These are phyloP conservation scores for Meiosimyza decipiens DNA, from an alignment of 2,888 invertebrate genomes.

Conservation along the genomic window DNA sequence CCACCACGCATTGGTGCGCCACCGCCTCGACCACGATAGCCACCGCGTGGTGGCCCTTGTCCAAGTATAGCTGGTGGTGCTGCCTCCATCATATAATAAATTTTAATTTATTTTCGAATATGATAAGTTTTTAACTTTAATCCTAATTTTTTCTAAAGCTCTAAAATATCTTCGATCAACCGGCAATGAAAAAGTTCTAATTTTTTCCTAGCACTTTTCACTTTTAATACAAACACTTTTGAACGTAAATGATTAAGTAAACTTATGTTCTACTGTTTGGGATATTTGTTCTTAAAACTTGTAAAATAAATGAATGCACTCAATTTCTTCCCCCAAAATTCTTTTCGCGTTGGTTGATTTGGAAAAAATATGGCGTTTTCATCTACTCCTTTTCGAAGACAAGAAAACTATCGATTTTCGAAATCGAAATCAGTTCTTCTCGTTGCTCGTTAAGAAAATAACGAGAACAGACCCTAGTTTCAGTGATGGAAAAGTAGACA, in stretches of 20 bases:
- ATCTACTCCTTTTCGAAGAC: constrained; percentile 16
- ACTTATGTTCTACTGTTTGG: too few species aligned
- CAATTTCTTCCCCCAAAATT: not conserved
- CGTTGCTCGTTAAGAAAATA: too few species aligned
- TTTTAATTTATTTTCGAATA: not conserved
- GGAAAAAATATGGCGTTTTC: constrained; percentile 34
- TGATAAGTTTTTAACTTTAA: too few species aligned
- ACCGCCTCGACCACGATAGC: constrained; percentile 60
- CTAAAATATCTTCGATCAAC: not conserved
- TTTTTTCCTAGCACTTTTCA: too few species aligned
- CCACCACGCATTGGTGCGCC: constrained; percentile 63
- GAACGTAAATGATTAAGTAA: too few species aligned
- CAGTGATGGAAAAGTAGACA: too few species aligned
- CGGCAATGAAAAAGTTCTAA: not conserved
- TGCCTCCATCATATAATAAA: constrained; percentile 54
- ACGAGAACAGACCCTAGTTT: too few species aligned
- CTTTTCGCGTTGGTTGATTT: constrained; percentile 14
- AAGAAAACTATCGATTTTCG: constrained; percentile 26
- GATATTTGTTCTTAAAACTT: too few species aligned
- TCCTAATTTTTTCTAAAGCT: too few species aligned
- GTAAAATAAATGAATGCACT: too few species aligned
- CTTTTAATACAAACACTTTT: too few species aligned
- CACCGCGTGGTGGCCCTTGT: constrained; percentile 57
- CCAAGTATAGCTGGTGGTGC: constrained; percentile 51
- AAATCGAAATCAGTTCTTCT: not conserved